Percentiles rank a stretch among this genome's conserved stretches.
Conservation (phyloP, 2,113 vertebrate genomes). For the Canis aureus region DNA sequence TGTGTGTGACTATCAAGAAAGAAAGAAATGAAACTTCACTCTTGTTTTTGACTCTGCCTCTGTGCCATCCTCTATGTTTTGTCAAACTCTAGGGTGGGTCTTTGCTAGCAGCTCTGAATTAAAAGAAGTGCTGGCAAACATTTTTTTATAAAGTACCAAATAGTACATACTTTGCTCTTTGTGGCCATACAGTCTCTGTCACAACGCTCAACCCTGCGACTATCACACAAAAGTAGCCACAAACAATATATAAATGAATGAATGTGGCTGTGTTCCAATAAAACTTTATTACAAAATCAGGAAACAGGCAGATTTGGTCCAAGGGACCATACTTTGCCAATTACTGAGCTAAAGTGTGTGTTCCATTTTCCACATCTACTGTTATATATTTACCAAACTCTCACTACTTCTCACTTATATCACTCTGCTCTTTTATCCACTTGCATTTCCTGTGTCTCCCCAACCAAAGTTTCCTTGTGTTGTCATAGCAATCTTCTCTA, state of each 20-base stretch:
- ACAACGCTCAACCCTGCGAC: background rate
- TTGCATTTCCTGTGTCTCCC: background rate
- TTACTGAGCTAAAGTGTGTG: background rate
- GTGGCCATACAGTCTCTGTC: no score
- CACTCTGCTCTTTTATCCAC: background rate
- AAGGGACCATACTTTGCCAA: no score
- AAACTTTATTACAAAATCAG: slow-evolving; percentile 17
- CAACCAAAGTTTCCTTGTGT: background rate
- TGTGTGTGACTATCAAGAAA: no score
- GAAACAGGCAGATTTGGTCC: background rate
- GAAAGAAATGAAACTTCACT: background rate
- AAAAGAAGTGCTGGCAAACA: background rate
- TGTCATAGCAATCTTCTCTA: background rate
- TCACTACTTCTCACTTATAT: background rate
- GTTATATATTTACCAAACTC: background rate
- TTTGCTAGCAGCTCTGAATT: background rate
- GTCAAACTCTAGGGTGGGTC: background rate
- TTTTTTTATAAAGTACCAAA: background rate
- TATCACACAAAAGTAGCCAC: background rate
- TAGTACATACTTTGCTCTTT: background rate
- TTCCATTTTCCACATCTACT: no score
- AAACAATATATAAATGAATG: background rate
- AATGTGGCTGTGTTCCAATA: background rate
- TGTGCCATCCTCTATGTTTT: background rate
- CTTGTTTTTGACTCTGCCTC: background rate